Percentiles rank a stretch among this genome's conserved stretches.
Conservation (phyloP, 37 sponge, comb jelly and placozoan genomes). For the Oopsacas minuta region DNA sequence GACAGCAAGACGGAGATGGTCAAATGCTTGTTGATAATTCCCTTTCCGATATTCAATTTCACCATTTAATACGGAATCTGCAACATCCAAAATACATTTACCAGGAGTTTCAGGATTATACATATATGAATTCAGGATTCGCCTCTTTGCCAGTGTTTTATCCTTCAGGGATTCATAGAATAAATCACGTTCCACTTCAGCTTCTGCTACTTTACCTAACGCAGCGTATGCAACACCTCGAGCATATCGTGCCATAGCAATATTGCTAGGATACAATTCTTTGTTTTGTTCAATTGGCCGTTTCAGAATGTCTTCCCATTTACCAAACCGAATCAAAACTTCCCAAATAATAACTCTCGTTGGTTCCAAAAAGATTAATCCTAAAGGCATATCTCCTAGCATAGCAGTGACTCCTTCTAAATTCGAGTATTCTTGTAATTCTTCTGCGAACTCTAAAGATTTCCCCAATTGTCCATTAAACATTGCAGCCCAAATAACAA, state of each 20-base stretch:
- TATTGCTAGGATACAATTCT: conserved; percentile 29
- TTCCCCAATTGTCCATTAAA: conserved; percentile 41
- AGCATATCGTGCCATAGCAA: conserved; percentile 42
- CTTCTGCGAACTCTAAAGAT: conserved; percentile 25
- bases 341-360: conserved; percentile 35
- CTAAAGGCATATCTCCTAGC: conserved; percentile 33
- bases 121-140: conserved; percentile 35
- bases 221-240: conserved; percentile 52
- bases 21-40: conserved; percentile 32
- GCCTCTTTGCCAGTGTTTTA: conserved; percentile 24
- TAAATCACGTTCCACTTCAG: conserved; percentile 27
- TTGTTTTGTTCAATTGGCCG: conserved; percentile 36
- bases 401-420: conserved; percentile 25
- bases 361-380: conserved; percentile 34
- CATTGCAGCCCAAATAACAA: conserved; percentile 51
- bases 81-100: conserved; percentile 41
- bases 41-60: conserved; percentile 48
- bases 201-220: conserved; percentile 30
- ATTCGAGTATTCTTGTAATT: background rate
- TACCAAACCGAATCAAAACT: conserved; percentile 47
- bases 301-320: conserved; percentile 45
- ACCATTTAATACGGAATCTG: conserved; percentile 40
- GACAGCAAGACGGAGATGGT: conserved; percentile 38
- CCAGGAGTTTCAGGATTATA: conserved; percentile 27
- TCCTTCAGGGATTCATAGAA: conserved; percentile 33